Conservation (phyloP, 2,888 invertebrate genomes). For the Xestia sexstrigata region DNA sequence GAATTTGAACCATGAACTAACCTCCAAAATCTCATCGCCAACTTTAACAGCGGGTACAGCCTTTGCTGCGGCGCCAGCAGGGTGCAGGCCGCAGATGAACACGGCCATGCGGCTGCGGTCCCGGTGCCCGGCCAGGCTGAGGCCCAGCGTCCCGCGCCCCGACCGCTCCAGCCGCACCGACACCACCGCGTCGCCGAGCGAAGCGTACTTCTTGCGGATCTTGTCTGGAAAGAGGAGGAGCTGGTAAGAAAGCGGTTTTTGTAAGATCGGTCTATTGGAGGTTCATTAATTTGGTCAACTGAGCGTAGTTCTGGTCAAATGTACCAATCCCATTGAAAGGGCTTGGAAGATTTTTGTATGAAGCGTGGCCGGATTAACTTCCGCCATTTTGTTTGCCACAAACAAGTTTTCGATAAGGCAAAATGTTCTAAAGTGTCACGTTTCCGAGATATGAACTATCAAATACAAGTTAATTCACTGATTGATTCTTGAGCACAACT, state of each 20-base stretch:
- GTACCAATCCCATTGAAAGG: not conserved
- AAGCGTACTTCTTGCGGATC: constrained; percentile 97
- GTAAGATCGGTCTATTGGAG: not conserved
- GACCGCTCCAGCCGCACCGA: constrained; percentile 95
- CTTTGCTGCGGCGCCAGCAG: constrained; percentile 95
- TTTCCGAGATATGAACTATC: no score
- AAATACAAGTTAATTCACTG: no score
- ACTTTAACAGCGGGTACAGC: constrained; percentile 94
- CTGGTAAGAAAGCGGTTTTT: not conserved
- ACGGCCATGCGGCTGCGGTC: constrained; percentile 98
- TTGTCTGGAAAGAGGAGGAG: constrained; percentile 92
- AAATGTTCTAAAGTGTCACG: no score
- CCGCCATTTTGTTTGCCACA: no score
- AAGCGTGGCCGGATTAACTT: no score
- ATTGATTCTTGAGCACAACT: no score
- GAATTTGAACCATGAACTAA: constrained; percentile 36
- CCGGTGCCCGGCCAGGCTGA: constrained; percentile 98
- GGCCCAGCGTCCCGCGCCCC: constrained; percentile 95
- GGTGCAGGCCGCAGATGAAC: constrained; percentile 98
- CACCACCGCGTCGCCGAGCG: constrained; percentile 93
- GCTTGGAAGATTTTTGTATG: no score
- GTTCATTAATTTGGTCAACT: not conserved
- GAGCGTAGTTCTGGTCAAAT: not conserved
- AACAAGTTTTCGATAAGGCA: no score
- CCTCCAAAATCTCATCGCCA: constrained; percentile 96